Percentiles rank a stretch among this genome's conserved stretches.
These are phyloP conservation scores for Drosophila greeni DNA, from an alignment of 2,888 invertebrate genomes.

Conservation along the genomic window DNA sequence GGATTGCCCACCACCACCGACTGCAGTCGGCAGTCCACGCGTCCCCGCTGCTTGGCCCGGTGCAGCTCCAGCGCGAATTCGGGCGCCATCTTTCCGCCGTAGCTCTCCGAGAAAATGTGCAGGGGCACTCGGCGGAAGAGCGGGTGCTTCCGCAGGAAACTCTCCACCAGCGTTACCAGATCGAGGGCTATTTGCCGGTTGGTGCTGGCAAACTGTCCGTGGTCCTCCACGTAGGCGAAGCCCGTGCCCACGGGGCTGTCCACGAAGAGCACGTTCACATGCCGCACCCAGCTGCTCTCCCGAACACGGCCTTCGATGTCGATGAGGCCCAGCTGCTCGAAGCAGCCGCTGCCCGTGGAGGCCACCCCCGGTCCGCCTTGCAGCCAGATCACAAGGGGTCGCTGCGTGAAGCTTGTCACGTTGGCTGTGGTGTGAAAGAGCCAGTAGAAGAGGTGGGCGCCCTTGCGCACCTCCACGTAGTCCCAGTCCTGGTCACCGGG, in stretches of 20 bases:
- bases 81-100: constrained; percentile 94
- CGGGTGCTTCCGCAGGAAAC: constrained; percentile 83
- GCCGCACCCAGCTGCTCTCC: constrained; percentile 86
- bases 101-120: constrained; percentile 92
- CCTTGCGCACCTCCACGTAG: constrained; percentile 84
- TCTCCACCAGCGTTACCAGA: constrained; percentile 84
- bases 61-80: constrained; percentile 84
- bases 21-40: constrained; percentile 84
- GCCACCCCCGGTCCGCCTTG: constrained; percentile 92
- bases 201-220: constrained; percentile 79
- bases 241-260: constrained; percentile 95
- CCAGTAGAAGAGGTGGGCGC: constrained; percentile 92
- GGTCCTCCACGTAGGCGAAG: constrained; percentile 86
- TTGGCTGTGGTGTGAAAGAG: constrained; percentile 86
- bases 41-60: constrained; percentile 82
- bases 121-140: constrained; percentile 85
- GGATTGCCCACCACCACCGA: constrained; percentile 92
- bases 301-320: constrained; percentile 83
- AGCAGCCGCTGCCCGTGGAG: constrained; percentile 89
- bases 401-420: constrained; percentile 81
- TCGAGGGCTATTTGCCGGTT: constrained; percentile 85
- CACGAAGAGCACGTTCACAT: constrained; percentile 89
- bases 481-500: constrained; percentile 85
- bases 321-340: constrained; percentile 88
- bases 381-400: constrained; percentile 90